Evolutionary conservation across 2,888 invertebrate genomes (phyloP).

Genomic region (Dione vanillae): DNA sequence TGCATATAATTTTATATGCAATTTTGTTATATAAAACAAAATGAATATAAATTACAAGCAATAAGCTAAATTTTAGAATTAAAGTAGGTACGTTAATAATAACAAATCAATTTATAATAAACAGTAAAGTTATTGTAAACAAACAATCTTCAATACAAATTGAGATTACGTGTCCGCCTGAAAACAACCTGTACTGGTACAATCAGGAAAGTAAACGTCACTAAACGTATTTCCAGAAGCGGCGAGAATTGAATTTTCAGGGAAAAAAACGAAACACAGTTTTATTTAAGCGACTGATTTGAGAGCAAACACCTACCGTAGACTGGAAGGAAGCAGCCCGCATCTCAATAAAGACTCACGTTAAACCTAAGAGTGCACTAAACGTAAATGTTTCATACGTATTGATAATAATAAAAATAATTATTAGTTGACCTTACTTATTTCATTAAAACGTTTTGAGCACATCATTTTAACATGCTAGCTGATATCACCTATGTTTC

Average conservation of each 20-base stretch:
- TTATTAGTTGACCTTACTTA: background rate
- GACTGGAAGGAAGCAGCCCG: conserved; percentile 59
- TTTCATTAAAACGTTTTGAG: too few species aligned
- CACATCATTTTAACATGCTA: too few species aligned
- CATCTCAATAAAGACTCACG: conserved; percentile 61
- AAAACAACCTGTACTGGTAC: conserved; percentile 44
- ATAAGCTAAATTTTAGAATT: too few species aligned
- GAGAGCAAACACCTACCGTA: conserved; percentile 73
- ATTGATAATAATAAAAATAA: background rate
- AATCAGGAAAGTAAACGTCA: conserved; percentile 65
- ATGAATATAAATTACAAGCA: too few species aligned
- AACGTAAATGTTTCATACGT: background rate
- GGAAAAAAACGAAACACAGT: conserved; percentile 71
- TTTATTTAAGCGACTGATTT: conserved; percentile 80
- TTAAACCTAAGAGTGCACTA: conserved; percentile 17
- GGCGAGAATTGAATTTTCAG: conserved; percentile 69
- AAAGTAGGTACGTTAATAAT: background rate
- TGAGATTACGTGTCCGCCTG: conserved; percentile 34
- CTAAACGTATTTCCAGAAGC: conserved; percentile 66
- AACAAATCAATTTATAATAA: background rate
- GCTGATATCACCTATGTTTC: too few species aligned
- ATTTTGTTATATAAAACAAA: too few species aligned
- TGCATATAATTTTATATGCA: too few species aligned
- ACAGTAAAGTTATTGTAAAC: conserved; percentile 16
- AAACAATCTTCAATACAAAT: conserved; percentile 22